Evolutionary conservation across 2,888 invertebrate species (phyloP), one percentile per base, ranked within the genome.

Genomic region (Anthophora plumipes): DNA sequence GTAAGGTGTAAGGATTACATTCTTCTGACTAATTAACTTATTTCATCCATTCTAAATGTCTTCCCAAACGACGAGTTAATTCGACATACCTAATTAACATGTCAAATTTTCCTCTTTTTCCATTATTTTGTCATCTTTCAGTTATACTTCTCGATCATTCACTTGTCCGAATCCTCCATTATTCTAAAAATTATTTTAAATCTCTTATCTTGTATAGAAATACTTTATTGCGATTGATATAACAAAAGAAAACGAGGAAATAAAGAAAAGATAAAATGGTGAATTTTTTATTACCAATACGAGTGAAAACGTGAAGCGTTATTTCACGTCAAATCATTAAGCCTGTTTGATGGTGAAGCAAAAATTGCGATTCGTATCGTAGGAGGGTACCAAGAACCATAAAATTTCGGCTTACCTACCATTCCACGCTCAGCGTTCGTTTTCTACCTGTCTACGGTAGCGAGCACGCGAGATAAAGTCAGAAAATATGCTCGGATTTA

Each of bases 341-440:
- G 46, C 41, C 25, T 22, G 31, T 57, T 46, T 37, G 66, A 59
- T 25, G 70, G 50, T 11, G 39, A 48, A 54, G 59, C 31, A 68
- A 73, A 75, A 83, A 85, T 70, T 57, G 75, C 72, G 80, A 80
- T 83, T 77, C 61, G 63, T 60, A 77, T 75, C 69, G 80, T 66
- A 54, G 59, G 52, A 46, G 6, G 50, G 43, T 59, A 60, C 52
- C 68, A 60, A 64, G 74, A 20, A 46, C 68, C 77, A 86, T 86
- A 86, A 86, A 86, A 74, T 77, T 84, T 46, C 77, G 73, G 77
- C 84, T 84, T 86, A 84, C 74, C 68, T 64, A 63, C 72, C 64
- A 25, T 59, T 25, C 76, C 22, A 17, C 50, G 75, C 55, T 25
- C 76, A 20, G 17, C 50, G 75, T 79, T 85, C 77, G 76, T 86